Base-by-base conservation (phyloP, 2,113 vertebrate species). In the Regulus satrapa region DNA sequence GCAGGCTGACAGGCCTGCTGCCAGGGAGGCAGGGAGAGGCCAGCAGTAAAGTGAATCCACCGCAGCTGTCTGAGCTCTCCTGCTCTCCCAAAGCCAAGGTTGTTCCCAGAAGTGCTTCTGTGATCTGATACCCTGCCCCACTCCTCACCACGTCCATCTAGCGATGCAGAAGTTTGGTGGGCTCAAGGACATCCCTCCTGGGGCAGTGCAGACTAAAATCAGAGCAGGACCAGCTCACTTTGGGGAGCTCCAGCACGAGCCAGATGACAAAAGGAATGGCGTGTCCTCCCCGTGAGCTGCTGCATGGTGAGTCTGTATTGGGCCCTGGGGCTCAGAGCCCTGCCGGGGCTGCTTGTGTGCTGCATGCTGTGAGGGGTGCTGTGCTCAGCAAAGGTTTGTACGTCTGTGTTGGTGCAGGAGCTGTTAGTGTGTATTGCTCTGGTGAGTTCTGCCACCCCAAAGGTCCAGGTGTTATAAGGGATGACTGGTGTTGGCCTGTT, bases 51-150 rank as follows among this genome's bases (percentile, higher is more conserved):
- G 80, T 40, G 88, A 97, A 92, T 69, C 85, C 78, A 54, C 28
- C 0, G 43, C 97, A 98, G 97, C 96, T 97, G 95, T 96, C 85
- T 73, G 29, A 51, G 85, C 68, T 80, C 93, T 62, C 80, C 78
- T 48, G 69, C 91, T 82, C 46, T 82, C 64, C 68, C 26, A 13
- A 75, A 95, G 85, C 92, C 85, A 55, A 64, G 46, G 66, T 72
- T 92, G 93, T 94, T 93, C 95, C 94, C 89, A 95, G 85, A 92
- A 95, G 79, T 23, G 2, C 73, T 52, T 92, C 84, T 91, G 94
- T 56, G 95, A 97, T 91, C 85, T 5, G 93, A 97, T 92, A 96
- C 92, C 55, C 55, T 79, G 91, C 63, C 91, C 83, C 2, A 20
- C 79, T 91, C 89, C 73, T 75, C 51, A 41, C 51, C 68, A 41